Evolutionary conservation across 2,113 vertebrate genomes (phyloP), one percentile per base, ranked within the genome.

Genomic region (Chionodraco myersi): DNA sequence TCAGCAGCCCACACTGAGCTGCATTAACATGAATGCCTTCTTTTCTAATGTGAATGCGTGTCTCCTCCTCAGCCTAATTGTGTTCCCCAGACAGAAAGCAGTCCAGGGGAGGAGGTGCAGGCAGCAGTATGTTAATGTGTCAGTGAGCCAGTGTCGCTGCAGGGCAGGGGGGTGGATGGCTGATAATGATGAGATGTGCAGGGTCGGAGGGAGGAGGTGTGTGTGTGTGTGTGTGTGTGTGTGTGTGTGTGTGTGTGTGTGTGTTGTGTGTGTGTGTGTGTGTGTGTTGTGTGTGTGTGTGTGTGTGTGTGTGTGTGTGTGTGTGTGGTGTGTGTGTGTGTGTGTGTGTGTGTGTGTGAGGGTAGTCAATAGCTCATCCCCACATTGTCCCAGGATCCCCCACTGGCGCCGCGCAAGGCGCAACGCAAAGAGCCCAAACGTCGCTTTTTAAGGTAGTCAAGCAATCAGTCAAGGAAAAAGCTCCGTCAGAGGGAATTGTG

Each of bases 351-450:
- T 66, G 79, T 63, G 72, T 41, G 63, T 70, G 84, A 73, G 72
- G 67, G 83, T 74, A 86, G 90, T 91, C 90, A 89, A 85, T 80
- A 78, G 90, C 83, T 86, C 89, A 86, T 85, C 79, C 88, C 87
- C 82, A 84, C 80, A 91, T 94, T 94, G 93, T 93, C 90, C 87
- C 61, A 85, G 89, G 88, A 91, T 89, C 91, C 90, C 86, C 91
- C 85, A 89, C 92, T 95, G 95, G 94, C 94, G 94, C 95, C 94
- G 80, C 72, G 77, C 76, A 86, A 41, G 86, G 86, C 83, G 57
- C 75, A 77, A 75, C 72, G 80, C 90, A 83, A 53, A 51, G 74
- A 73, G 65, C 79, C 83, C 72, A 56, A 80, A 68, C 72, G 58
- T 59, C 58, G 69, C 16, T 72, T 77, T 86, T 86, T 75, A 86